phyloP scores from a whole-genome alignment of 2,113 vertebrate species.

The Baryphthengus martii region DNA sequence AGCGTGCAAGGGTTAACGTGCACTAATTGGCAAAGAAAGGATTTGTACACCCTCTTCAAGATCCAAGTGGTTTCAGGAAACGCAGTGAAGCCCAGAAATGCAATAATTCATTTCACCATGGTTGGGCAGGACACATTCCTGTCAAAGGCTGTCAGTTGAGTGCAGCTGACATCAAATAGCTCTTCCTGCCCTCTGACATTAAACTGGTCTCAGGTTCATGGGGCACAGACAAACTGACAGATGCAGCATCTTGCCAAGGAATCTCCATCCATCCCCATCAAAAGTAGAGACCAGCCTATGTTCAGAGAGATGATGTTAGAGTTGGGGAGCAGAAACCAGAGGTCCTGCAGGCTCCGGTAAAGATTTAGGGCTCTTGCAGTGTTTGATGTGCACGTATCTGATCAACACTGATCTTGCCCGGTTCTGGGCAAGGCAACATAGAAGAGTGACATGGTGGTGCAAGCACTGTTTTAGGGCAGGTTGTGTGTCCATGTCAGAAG shows the following conservation, averaged over 20 bases:
- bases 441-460: not conserved
- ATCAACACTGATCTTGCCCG: not conserved
- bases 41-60: not conserved
- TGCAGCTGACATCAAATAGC: not conserved
- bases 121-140: not conserved
- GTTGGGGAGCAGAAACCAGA: not conserved
- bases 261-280: not conserved
- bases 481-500: not conserved
- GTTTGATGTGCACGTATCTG: not conserved
- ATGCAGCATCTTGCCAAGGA: not conserved
- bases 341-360: not conserved
- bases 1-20: not conserved
- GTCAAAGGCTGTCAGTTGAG: not conserved
- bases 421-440: not conserved
- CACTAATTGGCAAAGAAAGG: not conserved
- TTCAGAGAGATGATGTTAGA: not conserved
- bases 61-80: not conserved
- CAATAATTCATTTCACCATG: rapidly evolving
- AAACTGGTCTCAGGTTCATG: not conserved
- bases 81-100: rapidly evolving
- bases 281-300: not conserved
- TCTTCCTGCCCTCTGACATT: not conserved
- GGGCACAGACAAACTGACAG: not conserved
- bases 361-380: not conserved
- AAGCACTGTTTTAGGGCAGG: not conserved